phyloP scores from a whole-genome alignment of 2,888 invertebrate species.

The Phytoseiulus persimilis region DNA sequence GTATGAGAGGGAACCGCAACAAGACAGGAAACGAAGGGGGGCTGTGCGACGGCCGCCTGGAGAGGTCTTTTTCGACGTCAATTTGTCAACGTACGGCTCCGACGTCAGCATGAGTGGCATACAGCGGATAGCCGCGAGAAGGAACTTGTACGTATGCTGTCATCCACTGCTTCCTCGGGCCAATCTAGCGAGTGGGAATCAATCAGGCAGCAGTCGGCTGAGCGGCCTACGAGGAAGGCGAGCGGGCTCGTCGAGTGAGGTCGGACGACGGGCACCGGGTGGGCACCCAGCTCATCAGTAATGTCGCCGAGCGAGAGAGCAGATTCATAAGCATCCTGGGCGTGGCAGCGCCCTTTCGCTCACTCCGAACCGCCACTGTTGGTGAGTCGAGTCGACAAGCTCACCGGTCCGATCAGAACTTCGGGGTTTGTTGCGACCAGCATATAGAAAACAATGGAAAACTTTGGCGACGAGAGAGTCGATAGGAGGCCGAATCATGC shows the following conservation, averaged over 20 bases:
- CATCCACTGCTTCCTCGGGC: not conserved
- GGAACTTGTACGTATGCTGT: not conserved
- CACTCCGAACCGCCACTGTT: not conserved
- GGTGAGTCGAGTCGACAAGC: not conserved
- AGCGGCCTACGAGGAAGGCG: not conserved
- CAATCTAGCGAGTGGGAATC: not conserved
- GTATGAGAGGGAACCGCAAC: not conserved
- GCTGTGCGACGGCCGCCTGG: not conserved
- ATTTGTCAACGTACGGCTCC: not conserved
- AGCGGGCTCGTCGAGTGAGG: not conserved
- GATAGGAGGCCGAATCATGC: not conserved
- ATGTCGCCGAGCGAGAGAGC: not conserved
- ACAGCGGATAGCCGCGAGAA: not conserved
- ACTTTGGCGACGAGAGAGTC: not conserved
- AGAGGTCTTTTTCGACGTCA: not conserved
- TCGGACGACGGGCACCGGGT: not conserved
- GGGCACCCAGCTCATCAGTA: not conserved
- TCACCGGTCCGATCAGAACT: not conserved
- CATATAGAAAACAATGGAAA: not conserved
- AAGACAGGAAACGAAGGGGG: not conserved
- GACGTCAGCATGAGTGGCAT: not conserved
- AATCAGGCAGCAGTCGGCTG: not conserved
- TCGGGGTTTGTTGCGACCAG: conserved; percentile 5
- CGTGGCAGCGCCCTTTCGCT: not conserved
- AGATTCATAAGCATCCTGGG: not conserved